Evolutionary conservation across 2,888 invertebrate genomes (phyloP), one percentile per base, ranked within the genome.

Genomic region (Cistogaster globosa): DNA sequence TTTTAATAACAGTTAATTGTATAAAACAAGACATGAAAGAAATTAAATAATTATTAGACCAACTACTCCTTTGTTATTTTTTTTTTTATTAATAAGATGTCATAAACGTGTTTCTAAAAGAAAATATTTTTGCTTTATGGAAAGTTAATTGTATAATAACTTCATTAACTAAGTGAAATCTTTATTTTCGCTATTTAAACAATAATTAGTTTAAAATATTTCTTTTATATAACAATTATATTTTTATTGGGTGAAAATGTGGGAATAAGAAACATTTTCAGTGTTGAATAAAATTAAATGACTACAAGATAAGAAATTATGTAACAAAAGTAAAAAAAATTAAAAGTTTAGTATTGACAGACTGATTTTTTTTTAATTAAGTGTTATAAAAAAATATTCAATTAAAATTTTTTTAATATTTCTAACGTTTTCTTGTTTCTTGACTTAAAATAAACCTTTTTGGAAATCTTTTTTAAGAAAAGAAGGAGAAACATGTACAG

Each of bases 141-240:
- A 84, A 84, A 75, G 38, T 78, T 74, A 75, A 84, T 84, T 84
- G 69, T 79, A 75, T 79, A 75, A 79, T 69, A 71, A 80, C 67
- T 57, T 12, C 45, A 77, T 74, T 63, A 77, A 84, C 81, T 77
- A 72, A 84, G 84, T 77, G 77, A 84, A 81, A 84, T 81, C 62
- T 75, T 68, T 63, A 68, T 74, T 84, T 74, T 69, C 68, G 79
- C 75, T 58, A 45, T 71, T 80, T 80, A 84, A 80, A 71, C 79
- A 71, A 65, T 65, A 78, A 78, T 57, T 45, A n/a, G 32, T 81
- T 51, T 32, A 16, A 51, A 45, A 18, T 60, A 20, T 53, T 74
- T 51, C n/a, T 12, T 48, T 42, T 55, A 63, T 38, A 63, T 42
- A 32, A 51, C 53, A 62, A 55, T 75, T 72, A 18, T 51, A 6